These are phyloP conservation scores for Callitettix versicolor DNA, from an alignment of 1,140 invertebrate genomes.

Conservation along the genomic window DNA sequence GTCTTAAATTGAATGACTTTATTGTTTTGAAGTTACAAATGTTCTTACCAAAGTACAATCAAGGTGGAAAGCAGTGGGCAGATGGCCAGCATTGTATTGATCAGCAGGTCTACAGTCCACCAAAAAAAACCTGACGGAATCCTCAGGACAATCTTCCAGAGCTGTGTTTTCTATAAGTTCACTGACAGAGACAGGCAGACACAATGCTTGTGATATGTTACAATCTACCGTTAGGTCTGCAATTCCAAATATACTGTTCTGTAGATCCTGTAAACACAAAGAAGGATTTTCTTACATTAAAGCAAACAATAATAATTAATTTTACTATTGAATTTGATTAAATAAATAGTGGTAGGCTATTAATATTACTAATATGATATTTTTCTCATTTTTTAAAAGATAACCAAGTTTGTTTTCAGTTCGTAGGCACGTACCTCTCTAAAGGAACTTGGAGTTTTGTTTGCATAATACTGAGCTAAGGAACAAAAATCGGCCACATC, in stretches of 20 bases:
- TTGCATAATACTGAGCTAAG: slow-evolving; percentile 84
- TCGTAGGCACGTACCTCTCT: slow-evolving; percentile 56
- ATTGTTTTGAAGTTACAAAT: no score
- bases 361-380: no score
- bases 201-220: slow-evolving; percentile 74
- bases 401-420: no score
- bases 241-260: slow-evolving; percentile 43
- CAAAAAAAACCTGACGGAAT: slow-evolving; percentile 80
- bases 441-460: slow-evolving; percentile 87
- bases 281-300: no score
- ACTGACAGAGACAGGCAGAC: slow-evolving; percentile 83
- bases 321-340: no score
- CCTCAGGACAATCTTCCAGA: slow-evolving; percentile 36
- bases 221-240: slow-evolving; percentile 23
- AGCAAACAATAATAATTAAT: no score
- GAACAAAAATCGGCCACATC: slow-evolving; percentile 97
- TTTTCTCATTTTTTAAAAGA: no score
- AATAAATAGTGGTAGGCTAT: no score
- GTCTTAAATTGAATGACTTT: no score
- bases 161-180: slow-evolving; percentile 63
- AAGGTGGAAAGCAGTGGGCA: slow-evolving; percentile 94
- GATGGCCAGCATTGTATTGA: slow-evolving; percentile 92
- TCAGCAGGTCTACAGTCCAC: slow-evolving; percentile 94
- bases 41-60: slow-evolving; percentile 77
- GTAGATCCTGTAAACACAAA: slow-evolving; percentile 23